A percentile compares a stretch with the other conserved stretches of the same genome.
phyloP scores from a whole-genome alignment of 2,888 invertebrate genomes.

The Digitonthophagus gazella region DNA sequence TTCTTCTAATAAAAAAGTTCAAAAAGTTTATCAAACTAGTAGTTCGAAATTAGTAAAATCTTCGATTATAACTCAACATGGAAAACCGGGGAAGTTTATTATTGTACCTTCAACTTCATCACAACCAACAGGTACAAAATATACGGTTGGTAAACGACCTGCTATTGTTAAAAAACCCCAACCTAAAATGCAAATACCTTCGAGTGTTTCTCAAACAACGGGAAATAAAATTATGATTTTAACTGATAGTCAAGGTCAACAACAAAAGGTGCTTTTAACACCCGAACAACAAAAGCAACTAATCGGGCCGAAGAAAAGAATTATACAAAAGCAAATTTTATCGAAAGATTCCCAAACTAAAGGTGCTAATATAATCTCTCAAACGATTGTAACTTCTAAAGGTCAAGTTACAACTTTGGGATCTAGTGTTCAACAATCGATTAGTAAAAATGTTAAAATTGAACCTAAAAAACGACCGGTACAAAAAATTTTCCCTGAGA shows the following conservation, averaged over 20 bases:
- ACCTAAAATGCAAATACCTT: conserved; percentile 43
- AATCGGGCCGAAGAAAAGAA: conserved; percentile 49
- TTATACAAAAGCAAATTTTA: conserved; percentile 22
- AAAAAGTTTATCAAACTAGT: conserved; percentile 35
- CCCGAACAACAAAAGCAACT: conserved; percentile 62
- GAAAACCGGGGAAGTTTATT: conserved; percentile 40
- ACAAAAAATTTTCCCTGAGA: conserved; percentile 21
- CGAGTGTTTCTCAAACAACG: conserved; percentile 42
- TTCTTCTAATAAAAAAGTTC: conserved; percentile 24
- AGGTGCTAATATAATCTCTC: conserved; percentile 39
- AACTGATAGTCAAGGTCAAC: conserved; percentile 62
- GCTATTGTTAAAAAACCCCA: conserved; percentile 50
- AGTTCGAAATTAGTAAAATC: conserved; percentile 36
- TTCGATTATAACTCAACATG: conserved; percentile 37
- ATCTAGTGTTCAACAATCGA: conserved; percentile 42
- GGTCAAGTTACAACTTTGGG: conserved; percentile 55
- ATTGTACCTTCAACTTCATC: conserved; percentile 36
- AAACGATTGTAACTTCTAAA: conserved; percentile 58
- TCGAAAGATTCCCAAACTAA: conserved; percentile 20
- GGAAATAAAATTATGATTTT: conserved; percentile 63
- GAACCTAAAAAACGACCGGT: conserved; percentile 35
- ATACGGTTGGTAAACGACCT: conserved; percentile 47
- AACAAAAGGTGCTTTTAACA: conserved; percentile 60
- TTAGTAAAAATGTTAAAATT: conserved; percentile 47
- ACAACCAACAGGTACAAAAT: conserved; percentile 36